Percentiles rank a stretch among this genome's conserved stretches.
These are phyloP conservation scores for Cirrhinus molitorella DNA, from an alignment of 2,797 vertebrate genomes.

Conservation along the genomic window DNA sequence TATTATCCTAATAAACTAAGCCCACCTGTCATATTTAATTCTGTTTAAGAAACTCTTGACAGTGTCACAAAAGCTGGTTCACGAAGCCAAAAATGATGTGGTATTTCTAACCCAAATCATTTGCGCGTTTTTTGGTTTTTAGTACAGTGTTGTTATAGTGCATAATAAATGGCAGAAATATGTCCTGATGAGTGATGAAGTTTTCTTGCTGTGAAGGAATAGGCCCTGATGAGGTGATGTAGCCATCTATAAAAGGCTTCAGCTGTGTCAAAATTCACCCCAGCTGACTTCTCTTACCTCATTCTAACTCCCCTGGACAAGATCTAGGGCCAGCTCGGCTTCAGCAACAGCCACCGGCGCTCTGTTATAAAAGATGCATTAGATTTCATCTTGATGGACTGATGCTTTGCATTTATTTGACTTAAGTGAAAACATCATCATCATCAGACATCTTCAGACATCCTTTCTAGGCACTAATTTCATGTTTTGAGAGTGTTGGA, in stretches of 20 bases:
- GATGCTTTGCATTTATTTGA: constrained; percentile 33
- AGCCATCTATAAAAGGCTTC: constrained; percentile 45
- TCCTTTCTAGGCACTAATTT: not conserved
- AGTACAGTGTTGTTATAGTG: not conserved
- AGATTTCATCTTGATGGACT: constrained; percentile 1
- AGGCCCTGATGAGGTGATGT: constrained; percentile 37
- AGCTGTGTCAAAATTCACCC: constrained; percentile 39
- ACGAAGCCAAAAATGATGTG: not conserved
- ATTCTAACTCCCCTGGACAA: constrained; percentile 30
- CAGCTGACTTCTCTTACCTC: constrained; percentile 47
- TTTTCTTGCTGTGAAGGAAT: constrained; percentile 42
- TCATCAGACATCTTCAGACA: not conserved
- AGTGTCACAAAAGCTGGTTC: not conserved
- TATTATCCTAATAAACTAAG: not conserved
- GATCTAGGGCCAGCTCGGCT: constrained; percentile 25
- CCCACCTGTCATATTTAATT: not conserved
- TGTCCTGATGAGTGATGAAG: constrained; percentile 40
- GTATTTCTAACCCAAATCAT: not conserved
- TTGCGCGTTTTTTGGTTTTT: not conserved
- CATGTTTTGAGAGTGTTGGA: not conserved
- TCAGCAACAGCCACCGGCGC: constrained; percentile 12
- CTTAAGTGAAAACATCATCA: not conserved
- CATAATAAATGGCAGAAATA: constrained; percentile 34
- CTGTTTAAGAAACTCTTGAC: not conserved
- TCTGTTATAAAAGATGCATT: constrained; percentile 23